Conservation (phyloP, 1,140 invertebrate genomes). For the Trachymyrmex cornetzi region DNA sequence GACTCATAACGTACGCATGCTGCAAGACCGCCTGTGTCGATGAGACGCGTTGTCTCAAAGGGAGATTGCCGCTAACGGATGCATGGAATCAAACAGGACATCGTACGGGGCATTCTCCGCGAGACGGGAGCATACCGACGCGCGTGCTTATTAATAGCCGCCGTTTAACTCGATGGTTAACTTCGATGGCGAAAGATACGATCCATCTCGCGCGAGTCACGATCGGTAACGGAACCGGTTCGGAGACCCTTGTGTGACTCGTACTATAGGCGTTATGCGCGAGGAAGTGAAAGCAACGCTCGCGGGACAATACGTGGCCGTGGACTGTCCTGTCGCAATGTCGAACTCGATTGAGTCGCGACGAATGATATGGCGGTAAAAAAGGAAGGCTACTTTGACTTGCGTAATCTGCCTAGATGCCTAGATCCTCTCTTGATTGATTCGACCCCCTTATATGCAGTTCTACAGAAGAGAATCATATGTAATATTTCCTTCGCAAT, state of each 20-base stretch:
- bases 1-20: constrained; percentile 7
- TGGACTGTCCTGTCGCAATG: constrained; percentile 72
- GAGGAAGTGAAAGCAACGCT: constrained; percentile 82
- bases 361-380: not conserved
- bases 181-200: constrained; percentile 35
- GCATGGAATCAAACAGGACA: constrained; percentile 33
- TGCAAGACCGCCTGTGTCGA: not conserved
- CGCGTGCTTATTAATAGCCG: constrained; percentile 39
- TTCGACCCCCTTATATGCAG: not conserved
- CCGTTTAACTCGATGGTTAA: constrained; percentile 18
- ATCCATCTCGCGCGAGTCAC: constrained; percentile 19
- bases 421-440: not conserved
- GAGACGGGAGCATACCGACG: constrained; percentile 9
- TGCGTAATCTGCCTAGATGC: constrained; percentile 16
- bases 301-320: constrained; percentile 76
- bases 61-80: constrained; percentile 24
- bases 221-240: constrained; percentile 67
- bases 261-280: constrained; percentile 52
- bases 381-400: constrained; percentile 18
- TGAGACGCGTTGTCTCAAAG: constrained; percentile 14
- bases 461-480: not conserved
- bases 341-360: constrained; percentile 27
- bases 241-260: constrained; percentile 54
- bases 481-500: not conserved
- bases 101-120: constrained; percentile 20